A percentile compares a stretch with the other conserved stretches of the same genome.
Evolutionary conservation across 2,113 vertebrate species (phyloP).

Genomic region (Aplodontia rufa): DNA sequence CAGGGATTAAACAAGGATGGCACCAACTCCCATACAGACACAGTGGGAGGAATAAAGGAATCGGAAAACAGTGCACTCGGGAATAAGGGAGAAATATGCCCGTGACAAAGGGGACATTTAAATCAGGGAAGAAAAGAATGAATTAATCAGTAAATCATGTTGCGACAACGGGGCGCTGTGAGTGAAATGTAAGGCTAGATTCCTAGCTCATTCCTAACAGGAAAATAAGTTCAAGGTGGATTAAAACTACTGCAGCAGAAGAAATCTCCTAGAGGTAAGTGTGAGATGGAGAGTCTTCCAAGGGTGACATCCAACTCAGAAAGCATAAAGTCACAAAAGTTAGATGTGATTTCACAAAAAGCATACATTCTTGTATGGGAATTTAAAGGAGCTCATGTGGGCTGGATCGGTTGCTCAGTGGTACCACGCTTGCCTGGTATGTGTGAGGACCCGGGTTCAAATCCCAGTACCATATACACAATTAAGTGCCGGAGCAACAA

Average conservation of each 20-base stretch:
- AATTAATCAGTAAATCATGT: constrained; percentile 41
- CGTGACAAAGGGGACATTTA: constrained; percentile 38
- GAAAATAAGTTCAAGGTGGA: constrained; percentile 49
- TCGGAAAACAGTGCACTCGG: background rate
- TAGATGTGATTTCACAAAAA: background rate
- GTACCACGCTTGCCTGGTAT: too few species aligned
- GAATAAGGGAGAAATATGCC: background rate
- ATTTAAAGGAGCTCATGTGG: background rate
- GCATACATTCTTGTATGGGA: background rate
- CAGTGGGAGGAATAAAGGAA: constrained; percentile 19
- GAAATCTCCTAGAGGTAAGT: background rate
- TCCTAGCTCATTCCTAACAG: background rate
- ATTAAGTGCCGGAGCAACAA: too few species aligned
- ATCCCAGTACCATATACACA: too few species aligned
- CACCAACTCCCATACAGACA: background rate
- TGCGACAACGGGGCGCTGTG: background rate
- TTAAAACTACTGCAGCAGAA: background rate
- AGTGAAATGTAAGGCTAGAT: background rate
- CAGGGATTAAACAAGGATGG: background rate
- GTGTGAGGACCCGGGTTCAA: too few species aligned
- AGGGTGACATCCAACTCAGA: background rate
- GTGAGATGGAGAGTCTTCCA: background rate
- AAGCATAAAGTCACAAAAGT: background rate
- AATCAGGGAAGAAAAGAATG: background rate
- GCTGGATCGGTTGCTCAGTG: too few species aligned